These are phyloP conservation scores for Arbacia lixula DNA, from an alignment of 53 echinoderm and acorn worm species.

Conservation along the genomic window DNA sequence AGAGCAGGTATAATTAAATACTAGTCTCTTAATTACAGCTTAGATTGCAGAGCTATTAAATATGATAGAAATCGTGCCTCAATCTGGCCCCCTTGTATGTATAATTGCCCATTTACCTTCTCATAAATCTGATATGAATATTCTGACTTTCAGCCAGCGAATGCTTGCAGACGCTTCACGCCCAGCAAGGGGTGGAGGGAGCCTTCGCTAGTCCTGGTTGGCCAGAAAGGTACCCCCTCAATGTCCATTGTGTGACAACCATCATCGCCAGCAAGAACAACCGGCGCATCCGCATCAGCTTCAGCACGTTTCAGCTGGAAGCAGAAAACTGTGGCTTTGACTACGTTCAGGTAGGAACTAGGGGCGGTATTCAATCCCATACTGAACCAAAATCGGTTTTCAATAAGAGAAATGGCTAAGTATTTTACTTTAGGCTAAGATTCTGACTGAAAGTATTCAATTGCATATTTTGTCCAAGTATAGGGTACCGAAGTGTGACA, in stretches of 20 bases:
- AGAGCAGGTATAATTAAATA: no score
- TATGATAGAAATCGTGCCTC: background rate
- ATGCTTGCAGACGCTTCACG: slow-evolving; percentile 45
- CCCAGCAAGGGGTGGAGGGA: background rate
- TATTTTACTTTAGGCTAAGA: no score
- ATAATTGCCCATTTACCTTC: no score
- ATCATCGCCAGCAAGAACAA: slow-evolving; percentile 34
- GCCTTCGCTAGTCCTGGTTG: slow-evolving; percentile 63
- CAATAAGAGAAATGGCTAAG: no score
- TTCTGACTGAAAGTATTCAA: no score
- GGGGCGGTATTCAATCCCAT: no score
- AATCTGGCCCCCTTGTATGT: background rate
- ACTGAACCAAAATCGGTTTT: no score
- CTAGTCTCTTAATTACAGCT: no score
- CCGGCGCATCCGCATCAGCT: slow-evolving; percentile 41
- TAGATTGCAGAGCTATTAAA: no score
- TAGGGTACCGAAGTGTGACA: no score
- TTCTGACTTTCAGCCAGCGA: slow-evolving; percentile 37
- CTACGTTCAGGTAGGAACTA: slow-evolving; percentile 66
- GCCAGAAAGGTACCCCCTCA: slow-evolving; percentile 61
- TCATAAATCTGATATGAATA: no score
- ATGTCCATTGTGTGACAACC: slow-evolving; percentile 57
- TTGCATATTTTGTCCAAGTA: no score
- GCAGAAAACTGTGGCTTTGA: slow-evolving; percentile 53
- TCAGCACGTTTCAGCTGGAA: slow-evolving; percentile 63